phyloP scores from a whole-genome alignment of 2,113 vertebrate genomes.

The Clarias gariepinus region DNA sequence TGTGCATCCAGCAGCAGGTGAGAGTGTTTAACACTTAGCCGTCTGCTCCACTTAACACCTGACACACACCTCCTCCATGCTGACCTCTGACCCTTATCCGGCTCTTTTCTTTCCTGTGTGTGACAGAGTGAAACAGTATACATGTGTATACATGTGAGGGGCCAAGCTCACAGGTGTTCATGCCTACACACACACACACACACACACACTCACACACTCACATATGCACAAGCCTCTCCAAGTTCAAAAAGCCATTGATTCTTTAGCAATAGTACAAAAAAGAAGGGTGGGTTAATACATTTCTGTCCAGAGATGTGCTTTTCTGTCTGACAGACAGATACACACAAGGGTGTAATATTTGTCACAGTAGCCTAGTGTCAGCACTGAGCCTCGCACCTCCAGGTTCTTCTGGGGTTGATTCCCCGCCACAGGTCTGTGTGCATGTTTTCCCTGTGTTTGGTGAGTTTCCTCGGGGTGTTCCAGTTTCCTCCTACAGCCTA shows the following conservation, averaged over 20 bases:
- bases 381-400: no score
- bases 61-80: conserved; percentile 72
- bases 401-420: no score
- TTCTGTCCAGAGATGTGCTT: conserved; percentile 47
- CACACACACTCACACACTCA: conserved; percentile 21
- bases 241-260: conserved; percentile 56
- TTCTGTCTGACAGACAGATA: conserved; percentile 20
- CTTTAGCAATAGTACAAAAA: conserved; percentile 68
- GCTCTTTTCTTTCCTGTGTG: conserved; percentile 56
- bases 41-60: conserved; percentile 80
- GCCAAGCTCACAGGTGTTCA: conserved; percentile 73
- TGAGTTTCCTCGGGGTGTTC: no score
- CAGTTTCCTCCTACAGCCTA: no score
- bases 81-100: conserved; percentile 67
- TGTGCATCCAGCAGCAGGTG: conserved; percentile 68
- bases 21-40: conserved; percentile 56
- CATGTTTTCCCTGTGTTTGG: no score
- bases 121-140: conserved; percentile 73
- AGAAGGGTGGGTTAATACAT: conserved; percentile 47
- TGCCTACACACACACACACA: conserved; percentile 57
- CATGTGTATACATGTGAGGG: conserved; percentile 43
- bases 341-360: background rate
- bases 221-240: background rate
- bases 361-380: no score
- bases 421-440: no score